phyloP scores from a whole-genome alignment of 2,797 vertebrate genomes.

The Hipposideros larvatus region DNA sequence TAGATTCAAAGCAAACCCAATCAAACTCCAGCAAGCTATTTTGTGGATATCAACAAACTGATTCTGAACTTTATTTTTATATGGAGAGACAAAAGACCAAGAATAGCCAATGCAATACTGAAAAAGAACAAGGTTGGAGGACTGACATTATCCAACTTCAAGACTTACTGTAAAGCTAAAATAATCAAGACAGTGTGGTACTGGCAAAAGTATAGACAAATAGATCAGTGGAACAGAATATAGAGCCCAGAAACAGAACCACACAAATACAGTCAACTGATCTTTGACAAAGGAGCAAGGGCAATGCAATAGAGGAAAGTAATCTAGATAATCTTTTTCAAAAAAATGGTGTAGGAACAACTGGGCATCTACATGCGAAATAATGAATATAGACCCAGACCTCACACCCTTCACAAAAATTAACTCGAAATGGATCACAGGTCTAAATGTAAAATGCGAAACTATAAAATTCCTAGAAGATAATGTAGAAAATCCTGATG shows the following conservation, averaged over 20 bases:
- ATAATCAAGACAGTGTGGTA: background rate
- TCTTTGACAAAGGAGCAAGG: conserved; percentile 16
- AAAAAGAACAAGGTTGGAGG: background rate
- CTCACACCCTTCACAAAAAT: conserved; percentile 24
- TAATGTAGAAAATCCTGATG: conserved; percentile 4
- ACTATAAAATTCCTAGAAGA: background rate
- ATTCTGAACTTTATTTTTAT: conserved; percentile 6
- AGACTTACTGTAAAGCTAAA: background rate
- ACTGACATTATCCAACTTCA: background rate
- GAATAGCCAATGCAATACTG: background rate
- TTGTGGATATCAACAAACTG: background rate
- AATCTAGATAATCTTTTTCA: background rate
- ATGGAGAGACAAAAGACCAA: background rate
- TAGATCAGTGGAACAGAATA: background rate
- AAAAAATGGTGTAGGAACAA: conserved; percentile 8
- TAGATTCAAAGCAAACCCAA: conserved; percentile 4
- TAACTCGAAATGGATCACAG: background rate
- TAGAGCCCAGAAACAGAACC: background rate
- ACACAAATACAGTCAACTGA: background rate
- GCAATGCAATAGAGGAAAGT: background rate
- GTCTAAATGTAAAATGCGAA: conserved; percentile 22
- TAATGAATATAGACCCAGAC: background rate
- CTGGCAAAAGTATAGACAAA: background rate
- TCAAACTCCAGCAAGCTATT: background rate
- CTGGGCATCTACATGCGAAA: background rate